Conservation (phyloP, 2,113 vertebrate species). For the Pollachius pollachius region DNA sequence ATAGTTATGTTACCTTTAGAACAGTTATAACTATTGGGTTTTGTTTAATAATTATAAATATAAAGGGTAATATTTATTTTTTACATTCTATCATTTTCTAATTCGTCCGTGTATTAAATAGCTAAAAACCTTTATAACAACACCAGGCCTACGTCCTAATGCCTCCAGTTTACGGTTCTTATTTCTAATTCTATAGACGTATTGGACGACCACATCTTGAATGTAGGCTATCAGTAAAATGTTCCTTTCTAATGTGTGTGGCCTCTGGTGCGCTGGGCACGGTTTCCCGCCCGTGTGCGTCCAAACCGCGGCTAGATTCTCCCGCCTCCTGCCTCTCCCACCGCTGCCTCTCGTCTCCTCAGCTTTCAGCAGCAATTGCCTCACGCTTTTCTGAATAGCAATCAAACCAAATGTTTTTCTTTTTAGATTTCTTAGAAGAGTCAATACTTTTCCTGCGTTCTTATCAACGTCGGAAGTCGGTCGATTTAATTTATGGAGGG, state of each 20-base stretch:
- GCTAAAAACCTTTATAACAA: too few species aligned
- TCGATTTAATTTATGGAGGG: conserved; percentile 60
- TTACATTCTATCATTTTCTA: too few species aligned
- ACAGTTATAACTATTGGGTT: too few species aligned
- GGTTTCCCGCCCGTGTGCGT: conserved; percentile 74
- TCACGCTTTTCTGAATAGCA: conserved; percentile 60
- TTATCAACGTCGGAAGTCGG: conserved; percentile 40
- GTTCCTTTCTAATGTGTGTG: conserved; percentile 8
- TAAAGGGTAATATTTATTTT: too few species aligned
- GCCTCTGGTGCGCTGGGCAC: conserved; percentile 37
- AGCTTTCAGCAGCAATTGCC: conserved; percentile 46
- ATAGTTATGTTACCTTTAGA: too few species aligned
- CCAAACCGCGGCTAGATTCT: conserved; percentile 71
- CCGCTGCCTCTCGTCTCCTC: conserved; percentile 60
- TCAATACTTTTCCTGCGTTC: conserved; percentile 41
- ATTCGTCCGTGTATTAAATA: too few species aligned
- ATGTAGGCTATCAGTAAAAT: background rate
- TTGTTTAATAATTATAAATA: too few species aligned
- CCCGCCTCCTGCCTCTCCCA: conserved; percentile 65
- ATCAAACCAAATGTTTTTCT: conserved; percentile 48
- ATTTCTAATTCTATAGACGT: too few species aligned
- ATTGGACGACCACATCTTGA: too few species aligned
- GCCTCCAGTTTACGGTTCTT: too few species aligned
- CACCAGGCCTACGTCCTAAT: background rate
- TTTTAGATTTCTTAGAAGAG: conserved; percentile 51